Conservation (phyloP, 1,140 invertebrate genomes). For the Trichogramma pretiosum region DNA sequence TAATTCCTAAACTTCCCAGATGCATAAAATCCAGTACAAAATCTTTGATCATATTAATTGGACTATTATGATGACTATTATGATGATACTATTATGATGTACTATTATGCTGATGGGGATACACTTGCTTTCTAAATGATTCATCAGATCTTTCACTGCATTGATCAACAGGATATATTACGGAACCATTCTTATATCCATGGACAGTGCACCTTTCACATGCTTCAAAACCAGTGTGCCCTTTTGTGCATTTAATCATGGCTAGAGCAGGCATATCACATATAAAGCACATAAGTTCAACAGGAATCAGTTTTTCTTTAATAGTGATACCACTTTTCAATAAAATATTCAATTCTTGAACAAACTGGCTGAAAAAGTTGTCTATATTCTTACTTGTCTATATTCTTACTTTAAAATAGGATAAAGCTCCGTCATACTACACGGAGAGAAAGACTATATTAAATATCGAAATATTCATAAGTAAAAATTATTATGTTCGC, state of each 20-base stretch:
- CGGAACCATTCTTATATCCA: constrained; percentile 4
- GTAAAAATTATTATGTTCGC: too few relatives aligned
- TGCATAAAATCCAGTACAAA: constrained; percentile 21
- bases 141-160: constrained; percentile 1
- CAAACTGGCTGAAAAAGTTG: constrained; percentile 16
- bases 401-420: too few relatives aligned
- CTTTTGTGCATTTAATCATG: constrained; percentile 13
- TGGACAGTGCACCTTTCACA: constrained; percentile 19
- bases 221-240: constrained; percentile 12
- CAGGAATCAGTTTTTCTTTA: constrained; percentile 1
- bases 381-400: constrained; percentile 10
- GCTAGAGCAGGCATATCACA: constrained; percentile 16
- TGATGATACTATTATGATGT: too few relatives aligned
- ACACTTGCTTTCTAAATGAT: constrained; percentile 9
- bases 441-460: too few relatives aligned
- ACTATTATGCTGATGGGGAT: too few relatives aligned
- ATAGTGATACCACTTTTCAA: constrained; percentile 10
- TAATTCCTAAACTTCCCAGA: constrained; percentile 7
- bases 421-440: too few relatives aligned
- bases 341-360: constrained; percentile 17
- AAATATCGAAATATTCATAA: too few relatives aligned
- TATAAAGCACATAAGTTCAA: constrained; percentile 15
- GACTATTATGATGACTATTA: constrained; percentile 15
- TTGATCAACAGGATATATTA: constrained; percentile 2
- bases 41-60: constrained; percentile 10